Percentiles rank a stretch among this genome's conserved stretches.
phyloP scores from a whole-genome alignment of 2,113 vertebrate genomes.

The Chiloscyllium plagiosum region DNA sequence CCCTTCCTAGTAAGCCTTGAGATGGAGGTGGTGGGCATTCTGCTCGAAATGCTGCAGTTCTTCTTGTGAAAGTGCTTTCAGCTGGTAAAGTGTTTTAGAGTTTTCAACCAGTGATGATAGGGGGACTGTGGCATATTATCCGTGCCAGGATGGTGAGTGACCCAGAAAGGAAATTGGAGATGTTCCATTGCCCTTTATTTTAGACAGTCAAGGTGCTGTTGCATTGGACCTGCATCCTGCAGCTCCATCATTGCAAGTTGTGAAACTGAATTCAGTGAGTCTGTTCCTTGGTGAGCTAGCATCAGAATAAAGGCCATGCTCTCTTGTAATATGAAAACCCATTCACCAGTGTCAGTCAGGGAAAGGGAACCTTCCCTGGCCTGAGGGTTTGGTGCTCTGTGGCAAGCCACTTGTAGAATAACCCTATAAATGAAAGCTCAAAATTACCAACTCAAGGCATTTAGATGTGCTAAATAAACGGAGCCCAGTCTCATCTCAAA shows the following conservation, averaged over 20 bases:
- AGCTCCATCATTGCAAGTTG: background rate
- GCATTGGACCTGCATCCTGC: background rate
- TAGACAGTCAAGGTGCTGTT: background rate
- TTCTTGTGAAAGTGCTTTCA: background rate
- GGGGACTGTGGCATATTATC: too few species aligned
- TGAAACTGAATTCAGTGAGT: background rate
- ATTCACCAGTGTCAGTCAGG: background rate
- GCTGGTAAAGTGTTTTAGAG: background rate
- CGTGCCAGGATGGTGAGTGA: background rate
- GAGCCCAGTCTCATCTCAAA: background rate
- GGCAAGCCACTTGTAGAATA: background rate
- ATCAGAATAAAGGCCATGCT: background rate
- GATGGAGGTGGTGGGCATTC: background rate
- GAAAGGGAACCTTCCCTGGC: background rate
- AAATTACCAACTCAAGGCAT: background rate
- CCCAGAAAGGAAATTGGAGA: background rate
- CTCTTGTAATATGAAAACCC: background rate
- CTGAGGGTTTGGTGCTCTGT: background rate
- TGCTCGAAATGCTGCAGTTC: background rate
- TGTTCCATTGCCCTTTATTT: background rate
- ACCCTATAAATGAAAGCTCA: background rate
- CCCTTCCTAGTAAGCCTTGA: background rate
- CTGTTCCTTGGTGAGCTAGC: background rate
- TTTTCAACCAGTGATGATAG: too few species aligned
- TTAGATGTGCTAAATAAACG: too few species aligned